Conservation (phyloP, 2,888 invertebrate species). For the Mythimna pallens region DNA sequence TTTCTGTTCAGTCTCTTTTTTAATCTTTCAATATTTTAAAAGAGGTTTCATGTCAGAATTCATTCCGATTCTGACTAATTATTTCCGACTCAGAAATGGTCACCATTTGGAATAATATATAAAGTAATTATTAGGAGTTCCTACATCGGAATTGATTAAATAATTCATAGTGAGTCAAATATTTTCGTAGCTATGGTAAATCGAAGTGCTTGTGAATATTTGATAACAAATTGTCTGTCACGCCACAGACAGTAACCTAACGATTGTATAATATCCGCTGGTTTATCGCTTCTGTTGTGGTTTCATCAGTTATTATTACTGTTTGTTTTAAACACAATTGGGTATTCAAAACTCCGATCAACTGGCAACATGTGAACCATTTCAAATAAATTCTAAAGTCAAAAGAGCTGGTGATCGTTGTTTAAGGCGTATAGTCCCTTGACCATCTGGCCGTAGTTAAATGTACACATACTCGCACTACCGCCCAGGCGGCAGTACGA, state of each 20-base stretch:
- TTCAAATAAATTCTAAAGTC: not conserved
- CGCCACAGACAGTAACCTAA: conserved; percentile 29
- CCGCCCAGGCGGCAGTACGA: too few relatives aligned
- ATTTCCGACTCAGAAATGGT: not conserved
- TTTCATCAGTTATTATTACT: conserved; percentile 25
- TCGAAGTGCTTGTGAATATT: conserved; percentile 57
- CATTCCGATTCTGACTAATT: not conserved
- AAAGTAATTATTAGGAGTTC: conserved; percentile 36
- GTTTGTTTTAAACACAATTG: conserved; percentile 26
- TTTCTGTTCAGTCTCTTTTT: too few relatives aligned
- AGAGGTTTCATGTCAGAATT: not conserved
- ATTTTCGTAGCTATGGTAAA: conserved; percentile 54
- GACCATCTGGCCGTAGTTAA: too few relatives aligned
- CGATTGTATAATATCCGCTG: not conserved
- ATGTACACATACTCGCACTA: too few relatives aligned
- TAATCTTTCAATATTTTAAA: not conserved
- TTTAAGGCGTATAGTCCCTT: too few relatives aligned
- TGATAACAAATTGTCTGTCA: conserved; percentile 41
- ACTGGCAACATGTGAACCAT: not conserved
- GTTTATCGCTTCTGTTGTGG: conserved; percentile 29
- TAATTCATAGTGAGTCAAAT: conserved; percentile 53
- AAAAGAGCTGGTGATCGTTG: not conserved
- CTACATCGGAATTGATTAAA: conserved; percentile 26
- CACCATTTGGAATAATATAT: conserved; percentile 5
- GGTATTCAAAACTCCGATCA: not conserved